A percentile compares a stretch with the other conserved stretches of the same genome.
Evolutionary conservation across 2,113 vertebrate genomes (phyloP).

Genomic region (Tetrax tetrax): DNA sequence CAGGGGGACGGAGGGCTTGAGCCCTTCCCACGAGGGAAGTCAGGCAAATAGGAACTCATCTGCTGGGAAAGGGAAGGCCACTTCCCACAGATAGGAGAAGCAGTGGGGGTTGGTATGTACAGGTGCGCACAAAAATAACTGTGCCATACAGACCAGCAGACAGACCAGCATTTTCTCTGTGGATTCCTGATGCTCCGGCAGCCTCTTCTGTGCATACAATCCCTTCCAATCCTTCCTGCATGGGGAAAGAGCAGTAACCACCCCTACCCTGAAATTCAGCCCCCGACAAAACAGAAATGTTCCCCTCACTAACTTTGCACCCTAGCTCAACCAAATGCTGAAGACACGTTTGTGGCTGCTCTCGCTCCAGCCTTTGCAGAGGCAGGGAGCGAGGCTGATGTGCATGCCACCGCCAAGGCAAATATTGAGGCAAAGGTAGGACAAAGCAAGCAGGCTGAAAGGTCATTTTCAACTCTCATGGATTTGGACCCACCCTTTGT

Average conservation of each 20-base stretch:
- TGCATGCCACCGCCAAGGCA: rapidly evolving
- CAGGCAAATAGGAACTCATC: background rate
- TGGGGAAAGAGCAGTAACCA: background rate
- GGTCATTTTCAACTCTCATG: rapidly evolving
- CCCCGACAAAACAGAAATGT: background rate
- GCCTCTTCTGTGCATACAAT: rapidly evolving
- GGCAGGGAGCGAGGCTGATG: rapidly evolving
- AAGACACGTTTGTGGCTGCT: rapidly evolving
- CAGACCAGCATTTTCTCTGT: background rate
- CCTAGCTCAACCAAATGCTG: background rate
- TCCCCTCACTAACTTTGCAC: background rate
- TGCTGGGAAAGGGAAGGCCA: background rate
- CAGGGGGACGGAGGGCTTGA: rapidly evolving
- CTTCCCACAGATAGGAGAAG: background rate
- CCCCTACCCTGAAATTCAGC: background rate
- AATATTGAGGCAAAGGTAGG: background rate
- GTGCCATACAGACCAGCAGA: background rate
- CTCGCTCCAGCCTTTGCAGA: rapidly evolving
- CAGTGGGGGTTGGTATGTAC: background rate
- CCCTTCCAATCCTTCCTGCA: rapidly evolving
- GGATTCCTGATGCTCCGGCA: background rate
- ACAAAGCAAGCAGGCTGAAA: background rate
- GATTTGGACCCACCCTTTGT: background rate
- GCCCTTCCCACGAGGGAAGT: background rate
- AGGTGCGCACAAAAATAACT: background rate